Evolutionary conservation across 2,888 invertebrate genomes (phyloP).

Genomic region (Patella depressa): DNA sequence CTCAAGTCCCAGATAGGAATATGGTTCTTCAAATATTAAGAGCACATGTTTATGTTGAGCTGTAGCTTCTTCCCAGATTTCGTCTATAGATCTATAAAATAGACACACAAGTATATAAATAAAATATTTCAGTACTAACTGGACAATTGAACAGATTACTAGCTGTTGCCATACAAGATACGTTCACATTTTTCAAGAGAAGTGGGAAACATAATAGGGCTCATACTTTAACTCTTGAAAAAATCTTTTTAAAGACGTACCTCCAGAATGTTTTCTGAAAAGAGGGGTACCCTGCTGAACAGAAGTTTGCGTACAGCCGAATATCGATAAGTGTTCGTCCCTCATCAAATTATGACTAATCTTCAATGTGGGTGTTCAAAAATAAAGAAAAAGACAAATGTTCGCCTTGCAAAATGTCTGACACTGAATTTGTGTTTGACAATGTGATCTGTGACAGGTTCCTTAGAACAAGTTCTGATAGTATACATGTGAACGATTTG

Average conservation of each 20-base stretch:
- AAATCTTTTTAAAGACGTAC: neutral
- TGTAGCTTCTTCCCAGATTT: slow-evolving; percentile 73
- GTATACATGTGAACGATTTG: too few species aligned
- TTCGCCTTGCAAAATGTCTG: slow-evolving; percentile 18
- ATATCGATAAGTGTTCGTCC: neutral
- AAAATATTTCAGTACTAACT: too few species aligned
- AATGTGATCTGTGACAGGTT: slow-evolving; percentile 39
- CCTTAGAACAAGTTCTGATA: neutral
- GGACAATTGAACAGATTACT: too few species aligned
- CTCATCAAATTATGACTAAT: too few species aligned
- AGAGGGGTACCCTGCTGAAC: neutral
- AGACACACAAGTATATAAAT: neutral
- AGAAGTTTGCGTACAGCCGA: neutral
- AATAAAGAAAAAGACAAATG: neutral
- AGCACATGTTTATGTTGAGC: slow-evolving; percentile 49
- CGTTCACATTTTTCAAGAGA: too few species aligned
- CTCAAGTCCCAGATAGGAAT: slow-evolving; percentile 75
- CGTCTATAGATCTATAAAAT: slow-evolving; percentile 72
- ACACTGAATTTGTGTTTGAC: slow-evolving; percentile 20
- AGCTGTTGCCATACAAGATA: too few species aligned
- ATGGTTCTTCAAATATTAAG: slow-evolving; percentile 60
- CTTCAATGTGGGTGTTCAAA: too few species aligned
- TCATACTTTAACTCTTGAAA: too few species aligned
- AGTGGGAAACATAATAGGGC: too few species aligned
- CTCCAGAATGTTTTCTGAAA: neutral